phyloP scores from a whole-genome alignment of 2,113 vertebrate species.

The Lynx canadensis region DNA sequence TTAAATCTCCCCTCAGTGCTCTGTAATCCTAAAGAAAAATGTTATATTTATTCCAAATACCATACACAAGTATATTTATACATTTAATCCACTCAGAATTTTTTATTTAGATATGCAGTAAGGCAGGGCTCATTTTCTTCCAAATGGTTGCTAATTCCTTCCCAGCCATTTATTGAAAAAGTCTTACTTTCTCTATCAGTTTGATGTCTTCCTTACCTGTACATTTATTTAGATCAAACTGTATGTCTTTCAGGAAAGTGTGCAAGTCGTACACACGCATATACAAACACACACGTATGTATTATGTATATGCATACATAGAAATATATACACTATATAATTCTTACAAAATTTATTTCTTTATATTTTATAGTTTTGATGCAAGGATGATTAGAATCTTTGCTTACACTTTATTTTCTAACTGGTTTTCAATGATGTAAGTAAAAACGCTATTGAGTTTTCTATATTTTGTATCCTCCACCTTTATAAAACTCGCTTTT shows the following conservation, averaged over 20 bases:
- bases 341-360: neutral
- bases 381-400: neutral
- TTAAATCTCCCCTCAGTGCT: neutral
- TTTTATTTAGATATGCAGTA: neutral
- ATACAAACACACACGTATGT: accelerated
- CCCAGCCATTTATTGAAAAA: neutral
- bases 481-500: neutral
- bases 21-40: neutral
- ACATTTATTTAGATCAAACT: neutral
- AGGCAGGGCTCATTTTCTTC: slow-evolving; percentile 1
- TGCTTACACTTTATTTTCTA: neutral
- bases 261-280: neutral
- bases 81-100: neutral
- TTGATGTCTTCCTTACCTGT: neutral
- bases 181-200: neutral
- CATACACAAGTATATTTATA: neutral
- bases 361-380: neutral
- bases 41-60: neutral
- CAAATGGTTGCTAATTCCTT: neutral
- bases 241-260: neutral
- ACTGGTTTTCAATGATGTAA: neutral
- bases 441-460: neutral
- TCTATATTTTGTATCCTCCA: neutral
- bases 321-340: neutral
- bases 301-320: neutral